A percentile compares a stretch with the other conserved stretches of the same genome.
phyloP scores from a whole-genome alignment of 2,113 vertebrate genomes.

The Perca flavescens region DNA sequence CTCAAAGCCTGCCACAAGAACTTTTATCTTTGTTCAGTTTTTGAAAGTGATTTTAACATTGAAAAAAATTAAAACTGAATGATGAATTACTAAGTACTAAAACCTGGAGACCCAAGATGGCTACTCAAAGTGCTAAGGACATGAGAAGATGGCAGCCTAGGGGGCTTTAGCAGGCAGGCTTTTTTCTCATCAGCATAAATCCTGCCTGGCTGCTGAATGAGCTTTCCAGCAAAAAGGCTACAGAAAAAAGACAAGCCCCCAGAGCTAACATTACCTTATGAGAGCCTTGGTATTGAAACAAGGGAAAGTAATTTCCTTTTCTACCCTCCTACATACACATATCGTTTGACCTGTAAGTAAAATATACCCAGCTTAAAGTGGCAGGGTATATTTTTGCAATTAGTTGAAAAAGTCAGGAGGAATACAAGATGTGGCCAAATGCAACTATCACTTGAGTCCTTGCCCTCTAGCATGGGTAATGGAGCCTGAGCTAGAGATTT shows the following conservation, averaged over 20 bases:
- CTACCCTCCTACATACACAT: slow-evolving; percentile 34
- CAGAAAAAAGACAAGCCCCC: slow-evolving; percentile 36
- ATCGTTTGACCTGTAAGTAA: slow-evolving; percentile 43
- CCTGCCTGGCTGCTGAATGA: slow-evolving; percentile 44
- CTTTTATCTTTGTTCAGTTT: neutral
- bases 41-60: neutral
- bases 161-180: slow-evolving; percentile 44
- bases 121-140: slow-evolving; percentile 34
- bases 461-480: neutral
- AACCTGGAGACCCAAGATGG: slow-evolving; percentile 41
- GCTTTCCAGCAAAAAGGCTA: slow-evolving; percentile 49
- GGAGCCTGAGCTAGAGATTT: slow-evolving; percentile 32
- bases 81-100: neutral
- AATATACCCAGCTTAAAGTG: slow-evolving; percentile 31
- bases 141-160: slow-evolving; percentile 45
- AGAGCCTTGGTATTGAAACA: slow-evolving; percentile 55
- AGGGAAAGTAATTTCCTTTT: slow-evolving; percentile 61
- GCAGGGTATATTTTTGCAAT: slow-evolving; percentile 47
- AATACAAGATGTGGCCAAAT: slow-evolving; percentile 28
- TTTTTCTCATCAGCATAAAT: slow-evolving; percentile 79
- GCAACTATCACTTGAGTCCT: slow-evolving; percentile 39
- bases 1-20: neutral
- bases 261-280: slow-evolving; percentile 61
- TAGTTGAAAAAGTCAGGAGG: slow-evolving; percentile 48
- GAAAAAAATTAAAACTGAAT: neutral